phyloP scores from a whole-genome alignment of 2,113 vertebrate genomes.

The Loxodonta africana region DNA sequence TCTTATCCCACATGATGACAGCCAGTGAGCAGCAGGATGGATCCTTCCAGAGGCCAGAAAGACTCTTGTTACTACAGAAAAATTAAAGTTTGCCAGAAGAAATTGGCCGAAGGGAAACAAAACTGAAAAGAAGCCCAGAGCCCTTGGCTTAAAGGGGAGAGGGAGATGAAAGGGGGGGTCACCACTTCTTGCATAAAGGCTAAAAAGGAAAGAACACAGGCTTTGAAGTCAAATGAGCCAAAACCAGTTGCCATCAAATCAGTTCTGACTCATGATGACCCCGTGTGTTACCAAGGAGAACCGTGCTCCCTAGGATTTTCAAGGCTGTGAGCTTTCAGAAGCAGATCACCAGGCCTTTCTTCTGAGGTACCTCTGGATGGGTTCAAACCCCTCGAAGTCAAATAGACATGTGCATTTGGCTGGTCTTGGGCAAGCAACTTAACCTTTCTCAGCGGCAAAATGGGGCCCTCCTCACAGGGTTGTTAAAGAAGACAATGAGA shows the following conservation, averaged over 20 bases:
- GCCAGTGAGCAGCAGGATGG: neutral
- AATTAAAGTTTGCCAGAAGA: neutral
- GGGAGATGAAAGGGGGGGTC: neutral
- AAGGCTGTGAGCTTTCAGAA: neutral
- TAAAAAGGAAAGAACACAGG: neutral
- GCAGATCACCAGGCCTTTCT: neutral
- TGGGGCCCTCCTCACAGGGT: neutral
- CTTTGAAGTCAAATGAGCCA: neutral
- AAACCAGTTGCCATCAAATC: neutral
- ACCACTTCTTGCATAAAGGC: neutral
- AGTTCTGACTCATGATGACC: neutral
- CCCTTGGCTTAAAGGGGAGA: neutral
- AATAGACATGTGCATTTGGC: neutral
- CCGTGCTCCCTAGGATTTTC: neutral
- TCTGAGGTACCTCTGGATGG: neutral
- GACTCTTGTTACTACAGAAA: neutral
- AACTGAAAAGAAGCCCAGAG: neutral
- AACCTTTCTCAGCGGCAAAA: conserved; percentile 1
- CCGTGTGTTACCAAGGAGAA: neutral
- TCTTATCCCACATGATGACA: neutral
- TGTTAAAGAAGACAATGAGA: neutral
- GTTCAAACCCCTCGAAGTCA: neutral
- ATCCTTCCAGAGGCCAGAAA: neutral
- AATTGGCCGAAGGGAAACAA: neutral
- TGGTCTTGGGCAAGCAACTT: neutral